phyloP scores from a whole-genome alignment of 2,888 invertebrate species.

The Hypomecis atomaria region DNA sequence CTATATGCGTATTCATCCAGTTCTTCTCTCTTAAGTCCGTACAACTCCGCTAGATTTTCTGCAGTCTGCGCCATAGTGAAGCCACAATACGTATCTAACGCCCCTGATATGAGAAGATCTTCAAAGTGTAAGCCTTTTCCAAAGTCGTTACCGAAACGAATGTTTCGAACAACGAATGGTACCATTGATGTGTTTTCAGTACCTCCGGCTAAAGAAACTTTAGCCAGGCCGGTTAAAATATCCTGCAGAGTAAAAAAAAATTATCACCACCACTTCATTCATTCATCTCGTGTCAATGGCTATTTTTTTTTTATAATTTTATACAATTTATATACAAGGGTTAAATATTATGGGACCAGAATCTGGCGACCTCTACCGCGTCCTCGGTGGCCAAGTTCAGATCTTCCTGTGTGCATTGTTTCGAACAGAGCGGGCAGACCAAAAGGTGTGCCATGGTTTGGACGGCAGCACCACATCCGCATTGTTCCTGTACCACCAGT shows the following conservation, averaged over 20 bases:
- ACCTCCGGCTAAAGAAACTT: conserved; percentile 93
- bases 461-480: too few relatives aligned
- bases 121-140: not conserved
- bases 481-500: too few relatives aligned
- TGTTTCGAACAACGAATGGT: conserved; percentile 87
- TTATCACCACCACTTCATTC: too few relatives aligned
- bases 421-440: too few relatives aligned
- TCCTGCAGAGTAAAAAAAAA: conserved; percentile 83
- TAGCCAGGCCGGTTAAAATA: conserved; percentile 91
- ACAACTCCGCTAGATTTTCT: conserved; percentile 90
- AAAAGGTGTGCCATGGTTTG: too few relatives aligned
- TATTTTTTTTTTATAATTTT: too few relatives aligned
- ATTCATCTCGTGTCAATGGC: too few relatives aligned
- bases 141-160: conserved; percentile 1
- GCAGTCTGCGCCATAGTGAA: conserved; percentile 96
- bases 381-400: too few relatives aligned
- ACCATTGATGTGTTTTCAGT: conserved; percentile 93
- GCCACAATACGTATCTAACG: conserved; percentile 83
- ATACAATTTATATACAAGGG: too few relatives aligned
- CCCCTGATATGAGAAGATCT: conserved; percentile 88
- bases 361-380: too few relatives aligned
- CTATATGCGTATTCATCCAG: conserved; percentile 91
- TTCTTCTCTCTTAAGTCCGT: conserved; percentile 83
- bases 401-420: too few relatives aligned
- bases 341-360: too few relatives aligned